Evolutionary conservation across 1,140 invertebrate genomes (phyloP).

Genomic region (Thaumetopoea pityocampa): DNA sequence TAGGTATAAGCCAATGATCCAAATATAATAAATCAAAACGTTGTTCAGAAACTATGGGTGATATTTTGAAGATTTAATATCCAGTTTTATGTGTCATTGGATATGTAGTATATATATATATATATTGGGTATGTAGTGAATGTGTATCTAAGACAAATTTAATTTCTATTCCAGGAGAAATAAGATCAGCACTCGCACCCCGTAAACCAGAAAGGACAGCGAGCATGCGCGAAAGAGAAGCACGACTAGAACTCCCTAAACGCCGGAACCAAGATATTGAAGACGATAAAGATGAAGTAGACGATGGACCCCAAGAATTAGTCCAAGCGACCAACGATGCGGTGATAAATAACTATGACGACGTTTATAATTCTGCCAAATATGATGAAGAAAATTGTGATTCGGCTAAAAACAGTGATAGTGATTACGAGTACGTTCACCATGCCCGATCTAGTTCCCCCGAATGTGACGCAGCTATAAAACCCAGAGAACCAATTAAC

Average conservation of each 20-base stretch:
- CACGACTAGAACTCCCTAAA: constrained; percentile 77
- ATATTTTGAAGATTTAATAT: too few relatives aligned
- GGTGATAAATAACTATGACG: constrained; percentile 69
- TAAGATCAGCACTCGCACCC: constrained; percentile 84
- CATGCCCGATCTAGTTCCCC: constrained; percentile 78
- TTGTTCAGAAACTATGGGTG: too few relatives aligned
- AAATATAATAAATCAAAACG: too few relatives aligned
- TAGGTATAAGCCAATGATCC: too few relatives aligned
- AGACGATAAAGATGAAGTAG: constrained; percentile 63
- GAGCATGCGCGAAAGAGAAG: constrained; percentile 86
- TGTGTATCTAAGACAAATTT: too few relatives aligned
- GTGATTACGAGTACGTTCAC: constrained; percentile 81
- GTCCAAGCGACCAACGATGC: constrained; percentile 63
- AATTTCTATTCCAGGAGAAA: constrained; percentile 79
- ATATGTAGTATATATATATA: too few relatives aligned
- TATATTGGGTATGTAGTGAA: too few relatives aligned
- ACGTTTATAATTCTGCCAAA: constrained; percentile 67
- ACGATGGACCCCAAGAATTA: constrained; percentile 56
- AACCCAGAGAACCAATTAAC: constrained; percentile 51
- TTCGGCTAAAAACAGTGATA: constrained; percentile 74
- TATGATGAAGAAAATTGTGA: constrained; percentile 66
- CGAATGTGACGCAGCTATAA: constrained; percentile 77
- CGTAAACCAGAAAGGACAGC: constrained; percentile 88
- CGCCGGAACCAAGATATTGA: constrained; percentile 69
- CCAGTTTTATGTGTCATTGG: too few relatives aligned